Evolutionary conservation across 2,113 vertebrate species (phyloP).

Genomic region (Hypomesus transpacificus): DNA sequence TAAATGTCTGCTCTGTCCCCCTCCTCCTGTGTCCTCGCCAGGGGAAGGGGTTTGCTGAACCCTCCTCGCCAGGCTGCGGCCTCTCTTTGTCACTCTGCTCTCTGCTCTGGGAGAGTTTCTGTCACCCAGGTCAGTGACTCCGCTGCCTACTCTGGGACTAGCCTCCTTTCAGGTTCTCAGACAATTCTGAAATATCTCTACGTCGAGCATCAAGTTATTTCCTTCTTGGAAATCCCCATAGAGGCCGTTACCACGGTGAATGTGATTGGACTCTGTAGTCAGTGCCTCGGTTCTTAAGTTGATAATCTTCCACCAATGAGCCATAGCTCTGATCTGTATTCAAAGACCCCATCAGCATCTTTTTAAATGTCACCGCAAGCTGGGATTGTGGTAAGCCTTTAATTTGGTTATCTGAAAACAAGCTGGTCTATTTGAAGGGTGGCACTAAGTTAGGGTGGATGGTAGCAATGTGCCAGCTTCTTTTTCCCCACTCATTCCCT

Average conservation of each 20-base stretch:
- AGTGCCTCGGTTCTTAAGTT: constrained; percentile 12
- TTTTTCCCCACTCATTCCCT: background rate
- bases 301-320: background rate
- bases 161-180: background rate
- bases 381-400: constrained; percentile 40
- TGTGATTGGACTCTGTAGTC: constrained; percentile 32
- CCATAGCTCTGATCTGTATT: constrained; percentile 2
- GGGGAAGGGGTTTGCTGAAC: background rate
- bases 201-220: constrained; percentile 24
- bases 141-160: constrained; percentile 24
- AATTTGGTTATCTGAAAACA: constrained; percentile 44
- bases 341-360: background rate
- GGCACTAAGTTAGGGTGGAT: background rate
- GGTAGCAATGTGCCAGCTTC: background rate
- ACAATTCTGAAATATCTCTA: constrained; percentile 12
- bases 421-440: background rate
- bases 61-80: background rate
- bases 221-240: constrained; percentile 14
- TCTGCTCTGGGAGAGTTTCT: constrained; percentile 11
- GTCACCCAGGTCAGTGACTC: constrained; percentile 14
- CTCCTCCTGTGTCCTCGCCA: constrained; percentile 11
- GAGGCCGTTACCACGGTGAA: constrained; percentile 20
- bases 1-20: constrained; percentile 32
- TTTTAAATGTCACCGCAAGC: constrained; percentile 42
- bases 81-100: background rate